These are phyloP conservation scores for Craniophora ligustri DNA, from an alignment of 2,888 invertebrate species.

Conservation along the genomic window DNA sequence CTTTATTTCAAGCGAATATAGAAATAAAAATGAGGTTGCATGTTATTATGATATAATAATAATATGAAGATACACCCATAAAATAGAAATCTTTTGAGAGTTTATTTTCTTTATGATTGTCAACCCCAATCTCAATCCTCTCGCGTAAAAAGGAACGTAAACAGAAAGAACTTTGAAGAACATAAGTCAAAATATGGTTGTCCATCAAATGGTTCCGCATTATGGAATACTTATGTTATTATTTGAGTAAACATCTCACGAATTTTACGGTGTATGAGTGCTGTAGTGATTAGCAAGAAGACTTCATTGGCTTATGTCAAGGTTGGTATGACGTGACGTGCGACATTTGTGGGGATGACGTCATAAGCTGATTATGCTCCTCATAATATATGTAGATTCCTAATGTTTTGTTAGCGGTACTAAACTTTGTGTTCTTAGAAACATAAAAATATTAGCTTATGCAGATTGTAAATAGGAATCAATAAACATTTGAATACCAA, in stretches of 20 bases:
- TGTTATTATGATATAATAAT: too few species aligned
- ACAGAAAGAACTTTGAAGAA: too few species aligned
- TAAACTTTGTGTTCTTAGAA: constrained; percentile 19
- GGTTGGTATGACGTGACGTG: constrained; percentile 40
- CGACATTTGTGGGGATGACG: constrained; percentile 37
- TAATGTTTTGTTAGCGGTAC: constrained; percentile 31
- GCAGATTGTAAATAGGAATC: background rate
- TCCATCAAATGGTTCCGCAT: constrained; percentile 5
- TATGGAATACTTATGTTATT: constrained; percentile 10
- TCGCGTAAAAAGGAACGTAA: too few species aligned
- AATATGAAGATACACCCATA: too few species aligned
- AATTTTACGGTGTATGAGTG: constrained; percentile 34
- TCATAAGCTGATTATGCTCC: constrained; percentile 45
- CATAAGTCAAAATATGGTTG: background rate
- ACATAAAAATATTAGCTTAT: constrained; percentile 1
- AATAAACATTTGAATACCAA: background rate
- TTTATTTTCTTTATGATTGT: too few species aligned
- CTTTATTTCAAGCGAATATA: too few species aligned
- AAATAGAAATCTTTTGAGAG: too few species aligned
- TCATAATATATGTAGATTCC: constrained; percentile 26
- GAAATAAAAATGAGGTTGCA: too few species aligned
- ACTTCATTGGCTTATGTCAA: constrained; percentile 50
- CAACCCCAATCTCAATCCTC: too few species aligned
- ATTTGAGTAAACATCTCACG: constrained; percentile 32
- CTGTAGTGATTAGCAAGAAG: constrained; percentile 47